phyloP scores from a whole-genome alignment of 2,888 invertebrate genomes.

The Phorcus lineatus region DNA sequence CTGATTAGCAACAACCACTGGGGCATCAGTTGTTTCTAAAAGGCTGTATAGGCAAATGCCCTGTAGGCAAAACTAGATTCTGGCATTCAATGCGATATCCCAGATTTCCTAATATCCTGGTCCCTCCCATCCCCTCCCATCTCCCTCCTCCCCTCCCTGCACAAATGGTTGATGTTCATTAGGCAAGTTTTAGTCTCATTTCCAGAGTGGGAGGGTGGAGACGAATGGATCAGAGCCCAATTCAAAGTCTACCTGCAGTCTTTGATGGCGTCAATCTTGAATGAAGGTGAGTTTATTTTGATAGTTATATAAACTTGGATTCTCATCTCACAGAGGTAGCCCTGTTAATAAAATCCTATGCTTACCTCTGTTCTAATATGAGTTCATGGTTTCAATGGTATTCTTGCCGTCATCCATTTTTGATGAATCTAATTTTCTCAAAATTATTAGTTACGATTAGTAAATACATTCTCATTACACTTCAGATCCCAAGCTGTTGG shows the following conservation, averaged over 20 bases:
- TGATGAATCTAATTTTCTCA: no score
- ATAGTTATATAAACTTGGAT: no score
- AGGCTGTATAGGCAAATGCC: no score
- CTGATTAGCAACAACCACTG: no score
- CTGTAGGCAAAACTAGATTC: no score
- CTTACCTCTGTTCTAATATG: no score
- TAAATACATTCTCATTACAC: neutral
- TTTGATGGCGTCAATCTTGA: conserved; percentile 69
- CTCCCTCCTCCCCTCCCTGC: neutral
- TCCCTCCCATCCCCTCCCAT: neutral
- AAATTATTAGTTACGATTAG: no score
- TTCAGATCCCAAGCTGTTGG: conserved; percentile 76
- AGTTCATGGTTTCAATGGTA: no score
- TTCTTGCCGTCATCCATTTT: neutral
- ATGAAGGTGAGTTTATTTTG: conserved; percentile 51
- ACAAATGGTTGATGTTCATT: conserved; percentile 12
- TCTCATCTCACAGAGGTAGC: no score
- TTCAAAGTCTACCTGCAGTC: conserved; percentile 79
- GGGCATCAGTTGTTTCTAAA: no score
- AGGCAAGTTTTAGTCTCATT: conserved; percentile 28
- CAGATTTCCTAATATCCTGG: neutral
- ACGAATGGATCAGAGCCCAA: conserved; percentile 96
- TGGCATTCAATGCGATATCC: no score
- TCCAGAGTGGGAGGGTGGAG: conserved; percentile 90
- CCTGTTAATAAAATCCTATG: no score